These are phyloP conservation scores for Rhynchotus rufescens DNA, from an alignment of 2,797 vertebrate genomes.

Conservation along the genomic window DNA sequence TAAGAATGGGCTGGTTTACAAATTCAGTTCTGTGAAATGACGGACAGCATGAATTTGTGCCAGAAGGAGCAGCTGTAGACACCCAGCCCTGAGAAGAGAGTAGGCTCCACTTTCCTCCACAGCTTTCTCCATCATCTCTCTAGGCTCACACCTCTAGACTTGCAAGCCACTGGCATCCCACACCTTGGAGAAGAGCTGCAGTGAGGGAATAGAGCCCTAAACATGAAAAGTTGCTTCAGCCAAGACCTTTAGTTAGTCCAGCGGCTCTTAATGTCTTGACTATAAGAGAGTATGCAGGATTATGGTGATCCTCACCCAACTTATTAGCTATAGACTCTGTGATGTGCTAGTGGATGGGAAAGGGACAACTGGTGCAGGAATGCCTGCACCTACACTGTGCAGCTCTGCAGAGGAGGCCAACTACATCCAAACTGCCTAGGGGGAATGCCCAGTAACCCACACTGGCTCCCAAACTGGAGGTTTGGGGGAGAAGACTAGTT, in stretches of 20 bases:
- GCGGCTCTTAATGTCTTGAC: neutral
- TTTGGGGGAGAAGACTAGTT: neutral
- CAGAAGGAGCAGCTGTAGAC: neutral
- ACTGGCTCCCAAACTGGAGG: neutral
- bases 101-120: neutral
- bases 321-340: neutral
- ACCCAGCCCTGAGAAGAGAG: neutral
- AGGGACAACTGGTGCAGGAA: neutral
- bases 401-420: neutral
- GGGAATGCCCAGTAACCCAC: neutral
- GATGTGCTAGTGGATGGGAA: neutral
- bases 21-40: neutral
- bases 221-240: neutral
- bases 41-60: neutral
- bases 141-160: fast-evolving
- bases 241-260: neutral
- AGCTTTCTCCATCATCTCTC: fast-evolving
- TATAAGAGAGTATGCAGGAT: neutral
- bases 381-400: neutral
- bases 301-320: neutral
- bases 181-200: neutral
- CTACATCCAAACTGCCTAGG: neutral
- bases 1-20: neutral
- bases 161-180: neutral
- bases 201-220: neutral